These are phyloP conservation scores for Cepaea hortensis DNA, from an alignment of 2,888 invertebrate genomes.

Conservation along the genomic window DNA sequence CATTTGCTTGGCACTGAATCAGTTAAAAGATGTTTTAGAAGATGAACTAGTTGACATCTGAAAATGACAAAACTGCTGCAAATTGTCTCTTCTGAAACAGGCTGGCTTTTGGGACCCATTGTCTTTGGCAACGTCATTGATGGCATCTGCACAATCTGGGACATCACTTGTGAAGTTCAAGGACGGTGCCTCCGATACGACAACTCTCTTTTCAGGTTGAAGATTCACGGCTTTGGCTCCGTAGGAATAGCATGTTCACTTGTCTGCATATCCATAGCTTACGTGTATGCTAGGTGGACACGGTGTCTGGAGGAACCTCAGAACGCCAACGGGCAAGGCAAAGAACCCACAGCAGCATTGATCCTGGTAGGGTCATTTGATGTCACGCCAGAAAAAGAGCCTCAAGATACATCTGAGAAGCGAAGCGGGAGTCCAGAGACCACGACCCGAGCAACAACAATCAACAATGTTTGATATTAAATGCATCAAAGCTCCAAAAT, in stretches of 20 bases:
- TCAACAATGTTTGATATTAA: too few relatives aligned
- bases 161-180: conserved; percentile 16
- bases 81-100: background rate
- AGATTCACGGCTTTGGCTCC: conserved; percentile 34
- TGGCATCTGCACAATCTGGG: conserved; percentile 41
- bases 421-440: background rate
- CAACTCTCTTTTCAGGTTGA: conserved; percentile 36
- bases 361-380: background rate
- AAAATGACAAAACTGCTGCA: too few relatives aligned
- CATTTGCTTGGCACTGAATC: too few relatives aligned
- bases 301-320: conserved; percentile 35
- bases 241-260: background rate
- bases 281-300: conserved; percentile 35
- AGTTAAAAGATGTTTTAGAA: too few relatives aligned
- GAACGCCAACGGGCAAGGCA: background rate
- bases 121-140: conserved; percentile 42
- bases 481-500: background rate
- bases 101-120: conserved; percentile 45
- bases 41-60: too few relatives aligned
- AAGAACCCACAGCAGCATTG: background rate
- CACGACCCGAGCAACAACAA: too few relatives aligned
- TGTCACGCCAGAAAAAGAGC: background rate
- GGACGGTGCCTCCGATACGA: conserved; percentile 45
- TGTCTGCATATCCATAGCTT: background rate
- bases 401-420: background rate